phyloP scores from a whole-genome alignment of 2,888 invertebrate species.

The Pogonocherus hispidulus region DNA sequence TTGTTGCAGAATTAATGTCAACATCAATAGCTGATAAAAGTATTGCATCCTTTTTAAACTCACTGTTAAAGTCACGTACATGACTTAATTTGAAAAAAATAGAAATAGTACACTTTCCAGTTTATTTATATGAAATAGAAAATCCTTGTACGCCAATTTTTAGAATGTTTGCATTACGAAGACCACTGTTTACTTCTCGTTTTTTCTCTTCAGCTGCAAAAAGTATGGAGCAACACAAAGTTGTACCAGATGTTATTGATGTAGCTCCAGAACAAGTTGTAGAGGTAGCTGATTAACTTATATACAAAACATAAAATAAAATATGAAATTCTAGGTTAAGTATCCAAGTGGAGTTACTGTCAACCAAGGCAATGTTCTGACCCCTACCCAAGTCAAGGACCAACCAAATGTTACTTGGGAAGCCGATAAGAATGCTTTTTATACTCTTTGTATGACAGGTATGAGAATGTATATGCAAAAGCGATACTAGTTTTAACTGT shows the following conservation, averaged over 20 bases:
- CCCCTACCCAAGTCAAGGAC: conserved; percentile 62
- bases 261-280: conserved; percentile 55
- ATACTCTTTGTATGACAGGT: conserved; percentile 75
- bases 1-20: too few relatives aligned
- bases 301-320: background rate
- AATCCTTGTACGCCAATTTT: too few relatives aligned
- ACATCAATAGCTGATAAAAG: too few relatives aligned
- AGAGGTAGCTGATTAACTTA: conserved; percentile 45
- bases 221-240: conserved; percentile 60
- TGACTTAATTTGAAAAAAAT: too few relatives aligned
- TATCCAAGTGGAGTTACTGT: conserved; percentile 58
- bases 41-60: too few relatives aligned
- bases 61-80: too few relatives aligned
- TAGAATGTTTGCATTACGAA: conserved; percentile 41
- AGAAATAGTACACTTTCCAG: too few relatives aligned
- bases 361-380: conserved; percentile 58
- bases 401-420: conserved; percentile 71
- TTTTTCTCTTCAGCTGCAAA: conserved; percentile 49
- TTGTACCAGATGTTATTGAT: conserved; percentile 64
- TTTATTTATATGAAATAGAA: too few relatives aligned
- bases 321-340: conserved; percentile 49
- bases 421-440: conserved; percentile 67
- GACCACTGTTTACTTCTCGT: conserved; percentile 37
- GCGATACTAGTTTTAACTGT: too few relatives aligned
- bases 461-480: too few relatives aligned